phyloP scores from a whole-genome alignment of 2,797 vertebrate genomes.

The Fistularia tabacaria region DNA sequence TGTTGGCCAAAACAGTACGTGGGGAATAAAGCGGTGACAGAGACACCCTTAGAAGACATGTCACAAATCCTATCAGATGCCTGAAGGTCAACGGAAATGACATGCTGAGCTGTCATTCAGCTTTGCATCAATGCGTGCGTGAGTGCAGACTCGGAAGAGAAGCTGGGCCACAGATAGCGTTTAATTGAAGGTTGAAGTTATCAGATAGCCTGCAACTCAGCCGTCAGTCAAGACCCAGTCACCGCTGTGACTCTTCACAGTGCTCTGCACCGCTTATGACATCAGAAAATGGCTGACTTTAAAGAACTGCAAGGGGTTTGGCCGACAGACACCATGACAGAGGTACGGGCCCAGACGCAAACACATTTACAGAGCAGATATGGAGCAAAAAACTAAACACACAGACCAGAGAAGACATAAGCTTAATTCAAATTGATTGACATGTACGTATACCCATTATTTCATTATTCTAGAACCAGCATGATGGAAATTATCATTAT shows the following conservation, averaged over 20 bases:
- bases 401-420: slow-evolving; percentile 36
- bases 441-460: no score
- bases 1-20: slow-evolving; percentile 33
- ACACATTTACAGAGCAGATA: slow-evolving; percentile 37
- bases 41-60: slow-evolving; percentile 53
- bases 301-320: slow-evolving; percentile 33
- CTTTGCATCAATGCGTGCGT: slow-evolving; percentile 43
- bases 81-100: slow-evolving; percentile 72
- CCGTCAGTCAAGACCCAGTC: slow-evolving; percentile 71
- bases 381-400: slow-evolving; percentile 11
- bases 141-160: slow-evolving; percentile 30
- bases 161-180: slow-evolving; percentile 59
- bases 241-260: slow-evolving; percentile 52
- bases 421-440: slow-evolving; percentile 41
- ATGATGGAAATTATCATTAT: slow-evolving; percentile 16
- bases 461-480: slow-evolving; percentile 59
- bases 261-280: slow-evolving; percentile 58
- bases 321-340: slow-evolving; percentile 22
- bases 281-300: slow-evolving; percentile 60
- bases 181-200: slow-evolving; percentile 74
- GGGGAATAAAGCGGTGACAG: slow-evolving; percentile 44
- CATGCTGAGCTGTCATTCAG: slow-evolving; percentile 60
- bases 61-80: slow-evolving; percentile 51
- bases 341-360: slow-evolving; percentile 19
- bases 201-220: slow-evolving; percentile 70